Evolutionary conservation across 2,888 invertebrate genomes (phyloP).

Genomic region (Mayetiola destructor): DNA sequence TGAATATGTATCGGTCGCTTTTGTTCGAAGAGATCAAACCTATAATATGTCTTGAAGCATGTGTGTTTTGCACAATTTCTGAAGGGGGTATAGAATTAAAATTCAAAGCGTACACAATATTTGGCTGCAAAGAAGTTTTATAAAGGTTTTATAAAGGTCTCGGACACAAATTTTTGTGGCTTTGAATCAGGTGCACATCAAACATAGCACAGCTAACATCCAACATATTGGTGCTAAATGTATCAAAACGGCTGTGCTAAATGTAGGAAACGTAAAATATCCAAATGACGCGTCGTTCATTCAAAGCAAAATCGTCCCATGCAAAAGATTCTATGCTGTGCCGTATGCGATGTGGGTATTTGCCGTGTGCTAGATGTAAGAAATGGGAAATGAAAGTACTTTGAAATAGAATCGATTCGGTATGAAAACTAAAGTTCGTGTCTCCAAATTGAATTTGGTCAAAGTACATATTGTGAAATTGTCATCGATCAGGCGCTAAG

Average conservation of each 20-base stretch:
- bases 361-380: background rate
- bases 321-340: background rate
- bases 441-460: background rate
- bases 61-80: no score
- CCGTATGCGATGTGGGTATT: background rate
- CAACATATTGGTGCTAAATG: background rate
- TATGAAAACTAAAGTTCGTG: no score
- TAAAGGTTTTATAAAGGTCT: constrained; percentile 13
- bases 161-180: background rate
- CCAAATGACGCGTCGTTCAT: background rate
- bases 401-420: no score
- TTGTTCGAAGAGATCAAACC: no score
- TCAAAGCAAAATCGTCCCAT: background rate
- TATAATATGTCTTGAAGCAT: no score
- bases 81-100: no score
- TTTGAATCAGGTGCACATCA: background rate
- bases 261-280: no score
- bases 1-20: no score
- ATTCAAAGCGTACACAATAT: background rate
- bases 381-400: background rate
- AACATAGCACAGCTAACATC: no score
- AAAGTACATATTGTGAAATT: constrained; percentile 12
- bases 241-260: no score
- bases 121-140: background rate
- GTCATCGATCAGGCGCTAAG: background rate